Conservation (phyloP, 1,140 invertebrate species). For the Phenacoccus solenopsis region DNA sequence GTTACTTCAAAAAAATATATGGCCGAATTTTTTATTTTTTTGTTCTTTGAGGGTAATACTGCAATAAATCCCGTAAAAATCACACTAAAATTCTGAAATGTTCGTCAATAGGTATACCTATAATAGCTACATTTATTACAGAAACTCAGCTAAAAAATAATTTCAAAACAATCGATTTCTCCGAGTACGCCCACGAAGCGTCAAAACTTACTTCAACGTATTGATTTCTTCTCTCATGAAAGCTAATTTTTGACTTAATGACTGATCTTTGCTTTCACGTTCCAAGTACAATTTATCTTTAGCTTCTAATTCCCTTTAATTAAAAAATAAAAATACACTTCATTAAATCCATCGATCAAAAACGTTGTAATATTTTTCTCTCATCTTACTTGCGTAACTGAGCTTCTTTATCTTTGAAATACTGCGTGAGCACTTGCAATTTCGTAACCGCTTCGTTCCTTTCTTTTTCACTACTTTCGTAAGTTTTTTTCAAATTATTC, state of each 20-base stretch:
- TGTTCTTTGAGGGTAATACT: too few species aligned
- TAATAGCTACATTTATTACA: too few species aligned
- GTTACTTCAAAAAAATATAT: too few species aligned
- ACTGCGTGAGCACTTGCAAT: conserved; percentile 68
- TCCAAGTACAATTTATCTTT: conserved; percentile 71
- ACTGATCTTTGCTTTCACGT: conserved; percentile 67
- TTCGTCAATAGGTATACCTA: too few species aligned
- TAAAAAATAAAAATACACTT: too few species aligned
- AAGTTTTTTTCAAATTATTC: conserved; percentile 44
- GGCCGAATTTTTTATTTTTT: too few species aligned
- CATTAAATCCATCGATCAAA: too few species aligned
- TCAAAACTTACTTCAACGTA: conserved; percentile 54
- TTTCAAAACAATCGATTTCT: too few species aligned
- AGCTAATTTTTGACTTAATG: conserved; percentile 60
- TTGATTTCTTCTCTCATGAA: conserved; percentile 65
- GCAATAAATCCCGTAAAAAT: too few species aligned
- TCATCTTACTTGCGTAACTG: conserved; percentile 65
- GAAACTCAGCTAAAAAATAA: too few species aligned
- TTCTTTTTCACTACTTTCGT: conserved; percentile 57
- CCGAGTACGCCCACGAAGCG: background rate
- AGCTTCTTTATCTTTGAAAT: conserved; percentile 77
- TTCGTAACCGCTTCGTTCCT: conserved; percentile 67
- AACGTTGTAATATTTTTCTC: too few species aligned
- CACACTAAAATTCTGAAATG: too few species aligned
- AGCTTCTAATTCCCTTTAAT: conserved; percentile 53